Base-by-base conservation (phyloP, 2,113 vertebrate genomes). In the Sapajus apella region DNA sequence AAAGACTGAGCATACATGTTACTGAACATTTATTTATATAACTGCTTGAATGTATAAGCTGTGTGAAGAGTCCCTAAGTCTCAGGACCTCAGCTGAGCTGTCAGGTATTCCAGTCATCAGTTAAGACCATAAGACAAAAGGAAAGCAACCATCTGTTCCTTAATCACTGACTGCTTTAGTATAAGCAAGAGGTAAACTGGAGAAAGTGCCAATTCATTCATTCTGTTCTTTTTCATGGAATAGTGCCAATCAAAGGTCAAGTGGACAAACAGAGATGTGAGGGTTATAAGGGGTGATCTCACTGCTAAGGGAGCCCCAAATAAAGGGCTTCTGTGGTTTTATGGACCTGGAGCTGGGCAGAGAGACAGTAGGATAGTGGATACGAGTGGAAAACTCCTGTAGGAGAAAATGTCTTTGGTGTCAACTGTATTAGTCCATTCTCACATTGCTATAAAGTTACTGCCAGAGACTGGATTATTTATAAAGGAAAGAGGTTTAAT, bases 171-270 rank as follows among this genome's bases (percentile, higher is more conserved):
- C 23, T 32, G 35, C 47, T 2, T 18, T 5, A 8, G 23, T 18
- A 47, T 23, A 66, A 85, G 16, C 13, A 55, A 40, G n/a, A 87
- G 16, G n/a, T 55, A 17, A 55, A 30, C 16, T 32, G 47, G 66
- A 40, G 35, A 8, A 18, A 56, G 25, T 3, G 25, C 3, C 0
- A 1, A 18, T 21, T 2, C 1, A 0, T 30, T 30, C 47, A 16
- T 55, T 40, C n/a, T 16, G 2, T 55, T 72, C 52, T 70, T 20
- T 47, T 10, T 25, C n/a, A 8, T 40, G 68, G 35, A 37, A 55
- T 0, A 6, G 8, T 12, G 16, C 14, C 12, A 16, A 45, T 35
- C 3, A 9, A 55, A 27, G 13, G 3, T 55, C 47, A 12, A 50
- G 3, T 0, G 6, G 35, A 27, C 11, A 3, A 7, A 17, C 47